A percentile compares a stretch with the other conserved stretches of the same genome.
Conservation (phyloP, 2,113 vertebrate species). For the Tapirus terrestris region DNA sequence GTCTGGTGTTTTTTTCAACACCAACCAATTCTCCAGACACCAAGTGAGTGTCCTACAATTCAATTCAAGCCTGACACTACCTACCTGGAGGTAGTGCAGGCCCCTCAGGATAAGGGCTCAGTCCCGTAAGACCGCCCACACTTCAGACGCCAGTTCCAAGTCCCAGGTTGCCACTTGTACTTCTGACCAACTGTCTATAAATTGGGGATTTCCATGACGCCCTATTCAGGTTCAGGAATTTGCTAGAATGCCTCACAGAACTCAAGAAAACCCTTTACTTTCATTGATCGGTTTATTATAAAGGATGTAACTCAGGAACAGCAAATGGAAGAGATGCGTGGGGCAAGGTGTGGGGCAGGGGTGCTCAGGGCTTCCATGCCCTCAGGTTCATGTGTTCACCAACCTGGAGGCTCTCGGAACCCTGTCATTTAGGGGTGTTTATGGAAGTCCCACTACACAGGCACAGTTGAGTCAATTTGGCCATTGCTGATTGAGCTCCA, state of each 20-base stretch:
- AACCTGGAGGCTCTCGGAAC: not conserved
- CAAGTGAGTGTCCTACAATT: not conserved
- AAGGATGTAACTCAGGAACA: not conserved
- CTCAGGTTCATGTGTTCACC: not conserved
- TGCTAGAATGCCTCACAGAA: not conserved
- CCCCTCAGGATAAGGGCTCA: not conserved
- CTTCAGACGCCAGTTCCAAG: not conserved
- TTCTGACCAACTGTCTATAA: not conserved
- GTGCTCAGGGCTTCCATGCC: not conserved
- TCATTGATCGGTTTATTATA: not conserved
- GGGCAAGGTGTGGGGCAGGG: rapidly evolving
- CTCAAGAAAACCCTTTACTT: too few relatives aligned
- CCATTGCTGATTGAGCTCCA: rapidly evolving
- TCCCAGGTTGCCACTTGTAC: not conserved
- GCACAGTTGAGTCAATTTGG: not conserved
- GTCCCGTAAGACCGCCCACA: not conserved
- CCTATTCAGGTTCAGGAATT: not conserved
- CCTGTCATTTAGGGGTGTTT: not conserved
- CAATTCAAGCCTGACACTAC: not conserved
- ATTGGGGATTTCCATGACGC: not conserved
- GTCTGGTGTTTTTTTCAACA: not conserved
- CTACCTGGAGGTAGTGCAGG: not conserved
- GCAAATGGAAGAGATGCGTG: not conserved
- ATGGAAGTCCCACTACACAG: not conserved
- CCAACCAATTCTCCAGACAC: too few relatives aligned